Percentiles rank a stretch among this genome's conserved stretches.
These are phyloP conservation scores for Machimus rusticus DNA, from an alignment of 2,888 invertebrate species.

Conservation along the genomic window DNA sequence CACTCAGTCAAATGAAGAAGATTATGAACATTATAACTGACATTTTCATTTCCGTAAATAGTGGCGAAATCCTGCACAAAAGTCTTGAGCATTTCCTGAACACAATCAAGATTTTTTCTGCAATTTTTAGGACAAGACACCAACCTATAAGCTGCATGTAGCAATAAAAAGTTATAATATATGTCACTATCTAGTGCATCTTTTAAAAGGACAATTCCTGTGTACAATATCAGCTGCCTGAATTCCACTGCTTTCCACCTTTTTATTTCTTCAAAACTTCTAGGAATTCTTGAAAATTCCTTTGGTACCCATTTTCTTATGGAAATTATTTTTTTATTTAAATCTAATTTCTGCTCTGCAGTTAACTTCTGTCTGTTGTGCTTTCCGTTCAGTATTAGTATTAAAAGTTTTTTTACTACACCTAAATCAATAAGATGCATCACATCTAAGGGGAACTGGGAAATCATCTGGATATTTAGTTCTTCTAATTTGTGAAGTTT, in stretches of 20 bases:
- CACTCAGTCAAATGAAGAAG: background rate
- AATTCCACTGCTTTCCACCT: background rate
- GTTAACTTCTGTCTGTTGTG: background rate
- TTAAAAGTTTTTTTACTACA: slow-evolving; percentile 41
- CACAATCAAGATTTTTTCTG: background rate
- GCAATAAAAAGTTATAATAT: background rate
- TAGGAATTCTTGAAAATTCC: background rate
- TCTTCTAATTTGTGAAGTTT: slow-evolving; percentile 30
- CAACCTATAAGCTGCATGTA: background rate
- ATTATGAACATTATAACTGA: background rate
- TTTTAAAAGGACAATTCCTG: background rate
- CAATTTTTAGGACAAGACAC: background rate
- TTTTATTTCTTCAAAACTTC: background rate
- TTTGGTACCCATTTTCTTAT: background rate
- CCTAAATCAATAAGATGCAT: background rate
- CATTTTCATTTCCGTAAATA: background rate
- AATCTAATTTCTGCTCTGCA: background rate
- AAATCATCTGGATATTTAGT: too few species aligned
- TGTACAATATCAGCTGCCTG: background rate
- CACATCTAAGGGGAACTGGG: too few species aligned
- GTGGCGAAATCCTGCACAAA: background rate
- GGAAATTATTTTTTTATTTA: background rate
- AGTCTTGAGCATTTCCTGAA: background rate
- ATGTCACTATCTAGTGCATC: background rate
- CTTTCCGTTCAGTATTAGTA: background rate